phyloP scores from a whole-genome alignment of 2,888 invertebrate genomes.

The Drosophila putrida region DNA sequence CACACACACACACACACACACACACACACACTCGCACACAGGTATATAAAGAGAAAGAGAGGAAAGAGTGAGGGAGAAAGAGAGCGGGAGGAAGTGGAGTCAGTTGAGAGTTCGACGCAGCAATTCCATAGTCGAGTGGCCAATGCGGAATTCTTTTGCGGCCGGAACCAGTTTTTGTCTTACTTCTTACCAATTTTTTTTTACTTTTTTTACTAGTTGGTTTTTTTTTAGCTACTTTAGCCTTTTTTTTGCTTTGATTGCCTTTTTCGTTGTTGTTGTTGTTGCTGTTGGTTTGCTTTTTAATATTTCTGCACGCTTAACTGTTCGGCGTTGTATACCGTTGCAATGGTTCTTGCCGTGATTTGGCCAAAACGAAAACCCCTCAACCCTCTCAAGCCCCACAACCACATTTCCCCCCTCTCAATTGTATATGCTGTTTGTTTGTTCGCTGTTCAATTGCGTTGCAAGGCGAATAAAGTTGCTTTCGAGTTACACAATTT shows the following conservation, averaged over 20 bases:
- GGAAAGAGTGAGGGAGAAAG: constrained; percentile 17
- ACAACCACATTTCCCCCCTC: background rate
- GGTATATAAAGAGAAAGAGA: constrained; percentile 14
- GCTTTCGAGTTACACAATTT: constrained; percentile 24
- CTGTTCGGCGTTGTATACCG: constrained; percentile 72
- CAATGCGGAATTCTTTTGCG: constrained; percentile 69
- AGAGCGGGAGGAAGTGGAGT: constrained; percentile 2
- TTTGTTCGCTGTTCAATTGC: constrained; percentile 19
- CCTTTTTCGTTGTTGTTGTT: constrained; percentile 28
- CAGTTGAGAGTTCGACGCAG: constrained; percentile 42
- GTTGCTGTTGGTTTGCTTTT: constrained; percentile 37
- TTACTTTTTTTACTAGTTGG: constrained; percentile 39
- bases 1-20: constrained; percentile 28
- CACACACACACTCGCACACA: constrained; percentile 36
- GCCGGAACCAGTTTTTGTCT: constrained; percentile 76
- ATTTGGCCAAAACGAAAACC: constrained; percentile 65
- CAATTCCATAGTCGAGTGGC: constrained; percentile 54
- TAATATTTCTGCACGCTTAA: constrained; percentile 74
- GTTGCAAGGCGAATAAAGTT: constrained; percentile 25
- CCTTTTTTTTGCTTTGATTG: constrained; percentile 43
- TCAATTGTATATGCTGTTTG: background rate
- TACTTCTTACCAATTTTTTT: constrained; percentile 61
- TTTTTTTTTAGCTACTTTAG: constrained; percentile 37
- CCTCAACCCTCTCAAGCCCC: background rate
- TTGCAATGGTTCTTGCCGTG: constrained; percentile 70